These are phyloP conservation scores for Geothlypis trichas DNA, from an alignment of 2,113 vertebrate species.

Conservation along the genomic window DNA sequence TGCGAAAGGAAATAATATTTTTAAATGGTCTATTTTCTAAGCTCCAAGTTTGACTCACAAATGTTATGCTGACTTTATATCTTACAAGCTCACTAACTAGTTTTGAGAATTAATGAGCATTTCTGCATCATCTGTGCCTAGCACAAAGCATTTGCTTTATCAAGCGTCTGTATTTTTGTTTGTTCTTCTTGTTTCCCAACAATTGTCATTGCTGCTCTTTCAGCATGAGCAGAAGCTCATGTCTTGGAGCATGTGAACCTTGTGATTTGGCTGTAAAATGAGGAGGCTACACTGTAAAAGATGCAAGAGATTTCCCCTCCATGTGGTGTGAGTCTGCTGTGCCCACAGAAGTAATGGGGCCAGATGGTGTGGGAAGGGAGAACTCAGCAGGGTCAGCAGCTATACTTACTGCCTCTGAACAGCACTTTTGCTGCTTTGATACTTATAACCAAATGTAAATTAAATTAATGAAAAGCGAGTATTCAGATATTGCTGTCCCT, in stretches of 20 bases:
- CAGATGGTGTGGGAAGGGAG: slow-evolving; percentile 52
- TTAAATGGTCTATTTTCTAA: background rate
- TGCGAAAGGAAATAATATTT: background rate
- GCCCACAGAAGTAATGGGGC: slow-evolving; percentile 16
- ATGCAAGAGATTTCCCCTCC: slow-evolving; percentile 31
- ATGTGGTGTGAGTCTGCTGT: background rate
- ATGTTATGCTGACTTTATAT: background rate
- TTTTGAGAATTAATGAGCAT: background rate
- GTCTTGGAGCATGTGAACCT: slow-evolving; percentile 19
- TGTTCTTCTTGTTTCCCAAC: background rate
- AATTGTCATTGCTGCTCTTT: slow-evolving; percentile 14
- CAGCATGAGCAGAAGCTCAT: background rate
- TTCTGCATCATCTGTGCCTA: background rate
- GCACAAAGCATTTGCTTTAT: background rate
- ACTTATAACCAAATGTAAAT: slow-evolving; percentile 25
- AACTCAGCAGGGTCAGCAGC: slow-evolving; percentile 45
- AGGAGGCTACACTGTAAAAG: slow-evolving; percentile 25
- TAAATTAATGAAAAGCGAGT: slow-evolving; percentile 8
- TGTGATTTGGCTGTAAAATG: slow-evolving; percentile 9
- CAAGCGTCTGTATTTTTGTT: background rate
- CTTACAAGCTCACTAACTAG: background rate
- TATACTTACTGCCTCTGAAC: slow-evolving; percentile 5
- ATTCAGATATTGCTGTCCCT: background rate
- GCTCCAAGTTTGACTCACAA: background rate
- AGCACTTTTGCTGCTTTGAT: slow-evolving; percentile 23